These are phyloP conservation scores for Amazonetta brasiliensis DNA, from an alignment of 2,797 vertebrate genomes.

Conservation along the genomic window DNA sequence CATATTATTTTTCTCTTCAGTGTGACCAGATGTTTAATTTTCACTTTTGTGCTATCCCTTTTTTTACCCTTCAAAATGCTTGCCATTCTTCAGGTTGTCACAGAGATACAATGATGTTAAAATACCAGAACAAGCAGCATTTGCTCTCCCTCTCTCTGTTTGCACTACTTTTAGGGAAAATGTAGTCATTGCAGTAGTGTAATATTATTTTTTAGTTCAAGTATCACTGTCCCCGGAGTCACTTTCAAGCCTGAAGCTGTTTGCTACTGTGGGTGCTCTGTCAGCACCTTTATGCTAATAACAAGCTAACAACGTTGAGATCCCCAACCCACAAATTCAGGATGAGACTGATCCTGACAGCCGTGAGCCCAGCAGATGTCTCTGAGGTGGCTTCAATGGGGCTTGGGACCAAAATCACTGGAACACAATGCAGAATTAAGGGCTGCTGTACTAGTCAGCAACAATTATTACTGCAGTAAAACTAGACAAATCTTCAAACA, in stretches of 20 bases:
- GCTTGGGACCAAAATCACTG: not conserved
- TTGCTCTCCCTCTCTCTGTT: not conserved
- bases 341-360: not conserved
- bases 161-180: not conserved
- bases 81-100: not conserved
- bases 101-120: not conserved
- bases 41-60: not conserved
- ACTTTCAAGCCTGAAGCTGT: not conserved
- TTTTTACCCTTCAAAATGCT: not conserved
- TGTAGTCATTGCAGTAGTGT: fast-evolving
- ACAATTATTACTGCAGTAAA: not conserved
- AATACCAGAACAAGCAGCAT: not conserved
- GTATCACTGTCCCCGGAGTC: not conserved
- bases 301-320: not conserved
- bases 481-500: not conserved
- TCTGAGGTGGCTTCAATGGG: not conserved
- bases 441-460: not conserved
- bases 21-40: not conserved
- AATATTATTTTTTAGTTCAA: not conserved
- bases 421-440: not conserved
- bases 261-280: not conserved
- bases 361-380: not conserved
- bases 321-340: not conserved
- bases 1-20: not conserved
- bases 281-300: not conserved